phyloP scores from a whole-genome alignment of 2,113 vertebrate species.

The Otocyon megalotis region DNA sequence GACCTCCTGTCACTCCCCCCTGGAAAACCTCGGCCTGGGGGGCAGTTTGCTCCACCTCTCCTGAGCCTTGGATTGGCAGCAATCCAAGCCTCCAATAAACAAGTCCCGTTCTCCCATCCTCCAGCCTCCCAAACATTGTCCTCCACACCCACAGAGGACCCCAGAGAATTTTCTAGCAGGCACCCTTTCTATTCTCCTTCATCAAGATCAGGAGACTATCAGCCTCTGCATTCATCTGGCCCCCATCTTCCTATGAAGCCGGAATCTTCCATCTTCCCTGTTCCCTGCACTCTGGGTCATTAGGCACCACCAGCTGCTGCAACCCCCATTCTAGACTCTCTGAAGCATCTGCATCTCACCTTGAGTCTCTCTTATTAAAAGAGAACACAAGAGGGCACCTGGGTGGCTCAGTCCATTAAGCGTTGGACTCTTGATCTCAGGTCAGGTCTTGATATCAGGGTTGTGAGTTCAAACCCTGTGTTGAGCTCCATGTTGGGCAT shows the following conservation, averaged over 20 bases:
- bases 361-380: background rate
- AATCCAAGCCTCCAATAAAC: background rate
- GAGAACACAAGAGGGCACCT: background rate
- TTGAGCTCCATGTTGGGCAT: background rate
- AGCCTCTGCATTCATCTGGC: background rate
- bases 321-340: background rate
- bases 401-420: background rate
- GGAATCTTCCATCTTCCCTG: too few species aligned
- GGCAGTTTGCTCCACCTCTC: background rate
- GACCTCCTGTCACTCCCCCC: background rate
- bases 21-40: background rate
- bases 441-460: background rate
- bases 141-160: background rate
- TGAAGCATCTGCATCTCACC: background rate
- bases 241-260: background rate
- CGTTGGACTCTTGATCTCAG: background rate
- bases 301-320: fast-evolving
- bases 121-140: too few species aligned
- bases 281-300: background rate
- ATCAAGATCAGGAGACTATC: background rate
- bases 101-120: too few species aligned
- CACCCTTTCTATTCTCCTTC: background rate
- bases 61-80: background rate
- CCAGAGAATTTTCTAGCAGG: background rate
- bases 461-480: background rate